Conservation (phyloP, 2,888 invertebrate species). For the Amorpha juglandis region DNA sequence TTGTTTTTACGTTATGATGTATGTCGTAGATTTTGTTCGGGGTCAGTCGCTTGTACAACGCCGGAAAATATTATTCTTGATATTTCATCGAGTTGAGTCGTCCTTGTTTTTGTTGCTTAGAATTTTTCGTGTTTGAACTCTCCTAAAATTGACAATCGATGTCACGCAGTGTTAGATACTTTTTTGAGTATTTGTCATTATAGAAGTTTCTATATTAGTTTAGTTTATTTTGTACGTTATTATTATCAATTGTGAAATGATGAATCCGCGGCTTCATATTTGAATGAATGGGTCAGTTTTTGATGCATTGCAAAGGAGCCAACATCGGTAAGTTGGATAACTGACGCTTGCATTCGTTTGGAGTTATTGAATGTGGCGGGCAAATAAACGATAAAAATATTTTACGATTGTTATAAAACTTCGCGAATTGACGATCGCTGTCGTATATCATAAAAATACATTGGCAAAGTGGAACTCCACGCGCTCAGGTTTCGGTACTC, state of each 20-base stretch:
- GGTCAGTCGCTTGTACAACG: background rate
- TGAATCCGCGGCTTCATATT: background rate
- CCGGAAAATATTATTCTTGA: background rate
- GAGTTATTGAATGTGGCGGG: background rate
- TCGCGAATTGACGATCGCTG: constrained; percentile 10
- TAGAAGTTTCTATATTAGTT: background rate
- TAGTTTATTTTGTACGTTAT: background rate
- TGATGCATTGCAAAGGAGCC: constrained; percentile 8
- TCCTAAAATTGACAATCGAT: constrained; percentile 1
- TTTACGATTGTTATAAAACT: constrained; percentile 23
- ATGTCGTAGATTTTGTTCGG: background rate
- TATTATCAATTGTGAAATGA: background rate
- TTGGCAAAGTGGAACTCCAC: constrained; percentile 6
- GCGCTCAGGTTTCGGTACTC: background rate
- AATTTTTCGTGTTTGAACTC: background rate
- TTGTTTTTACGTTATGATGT: background rate
- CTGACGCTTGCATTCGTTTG: background rate
- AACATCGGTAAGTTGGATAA: background rate
- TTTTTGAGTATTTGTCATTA: background rate
- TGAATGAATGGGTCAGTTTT: constrained; percentile 21
- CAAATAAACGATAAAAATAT: constrained; percentile 11
- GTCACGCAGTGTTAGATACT: background rate
- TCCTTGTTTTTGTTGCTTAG: background rate
- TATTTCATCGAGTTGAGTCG: background rate
- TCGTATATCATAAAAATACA: constrained; percentile 7